Percentiles rank a stretch among this genome's conserved stretches.
Evolutionary conservation across 2,797 vertebrate genomes (phyloP).

Genomic region (Enteromius argenteus): DNA sequence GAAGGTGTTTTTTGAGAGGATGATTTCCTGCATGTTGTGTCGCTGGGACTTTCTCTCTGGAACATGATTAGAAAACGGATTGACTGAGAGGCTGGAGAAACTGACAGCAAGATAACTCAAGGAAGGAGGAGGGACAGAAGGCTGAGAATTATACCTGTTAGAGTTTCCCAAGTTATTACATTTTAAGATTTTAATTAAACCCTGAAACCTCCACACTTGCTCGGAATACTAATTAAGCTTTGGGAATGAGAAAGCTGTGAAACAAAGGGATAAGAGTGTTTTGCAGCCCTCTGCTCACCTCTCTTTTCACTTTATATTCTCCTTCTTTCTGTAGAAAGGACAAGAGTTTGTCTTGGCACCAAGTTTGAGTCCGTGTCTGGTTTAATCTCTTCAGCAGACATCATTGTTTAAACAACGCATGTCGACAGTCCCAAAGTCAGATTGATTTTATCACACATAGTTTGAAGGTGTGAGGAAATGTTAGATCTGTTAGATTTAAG

Average conservation of each 20-base stretch:
- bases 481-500: conserved; percentile 7
- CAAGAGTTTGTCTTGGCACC: conserved; percentile 41
- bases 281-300: not conserved
- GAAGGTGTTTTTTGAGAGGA: conserved; percentile 69
- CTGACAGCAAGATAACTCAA: conserved; percentile 59
- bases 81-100: conserved; percentile 51
- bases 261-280: conserved; percentile 51
- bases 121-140: conserved; percentile 67
- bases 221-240: conserved; percentile 74
- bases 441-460: conserved; percentile 11
- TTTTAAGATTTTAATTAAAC: conserved; percentile 79
- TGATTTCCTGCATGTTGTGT: conserved; percentile 69
- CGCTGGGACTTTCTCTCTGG: conserved; percentile 71
- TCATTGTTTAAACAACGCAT: conserved; percentile 28
- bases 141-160: conserved; percentile 63
- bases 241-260: conserved; percentile 74
- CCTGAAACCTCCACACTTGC: conserved; percentile 62
- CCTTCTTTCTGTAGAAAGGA: conserved; percentile 21
- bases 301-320: not conserved
- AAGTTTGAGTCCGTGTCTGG: conserved; percentile 15
- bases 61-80: conserved; percentile 61
- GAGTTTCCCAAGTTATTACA: conserved; percentile 72
- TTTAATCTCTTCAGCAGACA: conserved; percentile 47
- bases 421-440: conserved; percentile 8
- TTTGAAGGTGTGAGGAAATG: conserved; percentile 13